Evolutionary conservation across 2,113 vertebrate genomes (phyloP).

Genomic region (Muntiacus reevesi): DNA sequence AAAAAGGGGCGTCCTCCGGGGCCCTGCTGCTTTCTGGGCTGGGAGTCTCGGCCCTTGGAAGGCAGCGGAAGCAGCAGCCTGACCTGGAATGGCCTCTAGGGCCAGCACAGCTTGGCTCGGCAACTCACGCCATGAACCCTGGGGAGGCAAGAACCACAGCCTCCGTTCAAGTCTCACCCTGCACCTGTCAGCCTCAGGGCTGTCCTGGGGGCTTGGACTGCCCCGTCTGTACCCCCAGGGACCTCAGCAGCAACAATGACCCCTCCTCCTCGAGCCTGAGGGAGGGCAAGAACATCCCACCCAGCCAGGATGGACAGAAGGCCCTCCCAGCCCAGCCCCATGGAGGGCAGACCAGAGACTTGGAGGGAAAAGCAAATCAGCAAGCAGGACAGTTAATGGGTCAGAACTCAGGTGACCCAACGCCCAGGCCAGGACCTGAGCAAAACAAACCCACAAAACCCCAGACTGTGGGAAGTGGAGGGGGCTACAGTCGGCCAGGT

Average conservation of each 20-base stretch:
- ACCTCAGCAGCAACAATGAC: neutral
- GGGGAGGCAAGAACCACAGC: neutral
- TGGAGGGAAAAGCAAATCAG: neutral
- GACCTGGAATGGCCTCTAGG: neutral
- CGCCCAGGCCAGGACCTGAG: neutral
- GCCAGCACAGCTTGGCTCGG: neutral
- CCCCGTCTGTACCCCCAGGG: fast-evolving
- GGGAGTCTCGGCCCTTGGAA: fast-evolving
- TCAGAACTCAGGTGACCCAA: neutral
- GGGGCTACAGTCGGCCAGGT: fast-evolving
- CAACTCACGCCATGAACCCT: neutral
- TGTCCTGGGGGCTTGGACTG: neutral
- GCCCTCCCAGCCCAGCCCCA: too few relatives aligned
- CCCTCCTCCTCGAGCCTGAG: neutral
- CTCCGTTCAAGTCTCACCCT: too few relatives aligned
- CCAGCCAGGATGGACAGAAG: neutral
- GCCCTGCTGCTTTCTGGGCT: neutral
- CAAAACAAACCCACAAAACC: neutral
- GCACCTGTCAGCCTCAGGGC: neutral
- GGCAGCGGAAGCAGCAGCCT: too few relatives aligned
- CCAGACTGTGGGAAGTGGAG: neutral
- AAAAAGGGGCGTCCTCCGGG: too few relatives aligned
- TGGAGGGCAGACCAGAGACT: neutral
- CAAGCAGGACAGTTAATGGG: neutral
- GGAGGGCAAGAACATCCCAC: neutral